These are phyloP conservation scores for Platysteira castanea DNA, from an alignment of 2,113 vertebrate genomes.

Conservation along the genomic window DNA sequence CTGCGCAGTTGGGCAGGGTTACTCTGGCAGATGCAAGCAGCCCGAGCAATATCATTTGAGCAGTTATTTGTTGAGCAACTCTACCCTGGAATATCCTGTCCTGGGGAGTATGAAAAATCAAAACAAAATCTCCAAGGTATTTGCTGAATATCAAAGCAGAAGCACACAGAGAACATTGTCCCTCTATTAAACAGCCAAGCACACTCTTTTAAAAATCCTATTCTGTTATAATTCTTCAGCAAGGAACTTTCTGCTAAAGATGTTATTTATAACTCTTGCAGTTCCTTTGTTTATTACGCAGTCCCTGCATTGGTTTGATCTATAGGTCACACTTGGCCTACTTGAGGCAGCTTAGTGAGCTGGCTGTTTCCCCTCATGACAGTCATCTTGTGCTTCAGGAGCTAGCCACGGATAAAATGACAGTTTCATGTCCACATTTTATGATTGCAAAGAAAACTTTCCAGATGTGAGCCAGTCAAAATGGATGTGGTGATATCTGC, in stretches of 20 bases:
- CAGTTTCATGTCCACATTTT: neutral
- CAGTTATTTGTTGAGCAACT: slow-evolving; percentile 49
- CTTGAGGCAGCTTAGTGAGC: neutral
- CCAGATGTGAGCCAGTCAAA: neutral
- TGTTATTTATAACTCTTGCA: neutral
- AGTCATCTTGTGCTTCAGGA: slow-evolving; percentile 13
- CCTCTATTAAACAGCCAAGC: neutral
- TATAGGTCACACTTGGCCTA: neutral
- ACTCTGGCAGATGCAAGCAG: slow-evolving; percentile 34
- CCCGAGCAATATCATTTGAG: slow-evolving; percentile 23
- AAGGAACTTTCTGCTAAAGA: neutral
- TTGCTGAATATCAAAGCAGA: slow-evolving; percentile 53
- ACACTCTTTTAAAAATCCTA: neutral
- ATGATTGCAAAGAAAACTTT: neutral
- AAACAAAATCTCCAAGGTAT: slow-evolving; percentile 41
- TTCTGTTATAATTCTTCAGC: neutral
- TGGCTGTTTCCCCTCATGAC: neutral
- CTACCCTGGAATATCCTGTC: slow-evolving; percentile 39
- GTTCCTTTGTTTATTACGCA: neutral
- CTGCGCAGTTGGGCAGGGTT: slow-evolving; percentile 9
- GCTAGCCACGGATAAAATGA: neutral
- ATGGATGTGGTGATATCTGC: neutral
- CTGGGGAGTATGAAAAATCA: slow-evolving; percentile 40
- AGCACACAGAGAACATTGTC: neutral
- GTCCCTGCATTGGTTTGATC: neutral